Evolutionary conservation across 1,140 invertebrate genomes (phyloP).

Genomic region (Philotrypesis tridentata): DNA sequence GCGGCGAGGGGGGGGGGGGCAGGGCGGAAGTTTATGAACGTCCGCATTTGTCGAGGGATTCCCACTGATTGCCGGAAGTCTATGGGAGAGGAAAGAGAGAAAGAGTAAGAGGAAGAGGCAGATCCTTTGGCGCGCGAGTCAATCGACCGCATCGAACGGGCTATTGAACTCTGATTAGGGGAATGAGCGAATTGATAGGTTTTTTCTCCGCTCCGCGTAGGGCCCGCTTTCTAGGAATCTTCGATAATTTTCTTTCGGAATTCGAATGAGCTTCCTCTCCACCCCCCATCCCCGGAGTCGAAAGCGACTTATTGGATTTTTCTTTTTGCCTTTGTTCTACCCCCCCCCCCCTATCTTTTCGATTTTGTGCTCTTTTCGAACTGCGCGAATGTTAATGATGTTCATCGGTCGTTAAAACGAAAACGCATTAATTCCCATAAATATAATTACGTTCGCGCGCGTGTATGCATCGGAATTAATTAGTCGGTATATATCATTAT

Average conservation of each 20-base stretch:
- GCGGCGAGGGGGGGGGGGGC: slow-evolving; percentile 16
- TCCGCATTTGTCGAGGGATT: slow-evolving; percentile 50
- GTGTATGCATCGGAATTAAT: neutral
- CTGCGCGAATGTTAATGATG: too few relatives aligned
- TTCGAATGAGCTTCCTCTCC: neutral
- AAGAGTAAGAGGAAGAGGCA: neutral
- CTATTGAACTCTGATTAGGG: slow-evolving; percentile 45
- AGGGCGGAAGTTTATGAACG: slow-evolving; percentile 61
- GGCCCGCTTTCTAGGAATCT: neutral
- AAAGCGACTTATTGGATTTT: neutral
- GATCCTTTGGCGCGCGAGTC: slow-evolving; percentile 33
- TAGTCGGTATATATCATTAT: neutral
- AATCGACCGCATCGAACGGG: slow-evolving; percentile 28
- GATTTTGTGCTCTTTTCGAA: too few relatives aligned
- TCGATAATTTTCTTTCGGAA: slow-evolving; percentile 8
- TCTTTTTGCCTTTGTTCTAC: too few relatives aligned
- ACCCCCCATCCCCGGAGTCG: too few relatives aligned
- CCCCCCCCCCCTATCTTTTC: too few relatives aligned
- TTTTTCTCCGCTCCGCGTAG: neutral
- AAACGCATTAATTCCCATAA: too few relatives aligned
- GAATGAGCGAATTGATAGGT: slow-evolving; percentile 28
- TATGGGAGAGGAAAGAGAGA: neutral
- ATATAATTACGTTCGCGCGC: too few relatives aligned
- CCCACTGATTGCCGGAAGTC: slow-evolving; percentile 30
- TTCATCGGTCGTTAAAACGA: too few relatives aligned